Evolutionary conservation across 2,888 invertebrate species (phyloP), one percentile per base, ranked within the genome.

Genomic region (Agonum fuliginosum): DNA sequence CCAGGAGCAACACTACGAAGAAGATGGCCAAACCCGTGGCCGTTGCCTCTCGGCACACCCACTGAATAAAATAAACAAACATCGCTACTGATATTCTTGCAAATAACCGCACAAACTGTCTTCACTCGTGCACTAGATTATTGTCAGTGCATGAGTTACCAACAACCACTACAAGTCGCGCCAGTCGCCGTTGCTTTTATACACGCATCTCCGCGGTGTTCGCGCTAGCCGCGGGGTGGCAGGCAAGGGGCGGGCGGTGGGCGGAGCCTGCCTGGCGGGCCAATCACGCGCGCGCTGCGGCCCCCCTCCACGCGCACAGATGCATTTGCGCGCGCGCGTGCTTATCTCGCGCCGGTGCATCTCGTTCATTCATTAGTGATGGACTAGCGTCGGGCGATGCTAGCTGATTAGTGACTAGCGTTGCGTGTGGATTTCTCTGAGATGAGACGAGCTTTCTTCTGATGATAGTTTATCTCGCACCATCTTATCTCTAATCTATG

Each of bases 11-110:
- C 81, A 87, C 89, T 79, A 85, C 86, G 80, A 88, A 81, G 83
- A 89, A 88, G 78, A 89, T 87, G 80, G 89, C 82, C 83, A 92
- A 85, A 81, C 90, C 84, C 79, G 87, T 87, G 74, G 84, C 84
- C 41, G 85, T 83, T 78, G 84, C 80, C 79, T 85, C 84, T 43
- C 83, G 82, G 88, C 88, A 86, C 87, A 90, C 82, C 81, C 83
- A 83, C 81, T 83, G 80, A 76, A 83, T 85, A 82, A 88, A 88
- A 87, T 90, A 89, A 86, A 91, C 85, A 82, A 91, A 84, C 87
- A 88, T 90, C 80, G 22, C 54, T 8, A 24, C 30, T 24, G 12
- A 27, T 24, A 14, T 54, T 6, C n/a, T 54, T 19, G 27, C 14
- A 17, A 46, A 46, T 37, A 46, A 46, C 14, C 46, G 70, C 70